Evolutionary conservation across 2,797 vertebrate genomes (phyloP).

Genomic region (Psittacula echo): DNA sequence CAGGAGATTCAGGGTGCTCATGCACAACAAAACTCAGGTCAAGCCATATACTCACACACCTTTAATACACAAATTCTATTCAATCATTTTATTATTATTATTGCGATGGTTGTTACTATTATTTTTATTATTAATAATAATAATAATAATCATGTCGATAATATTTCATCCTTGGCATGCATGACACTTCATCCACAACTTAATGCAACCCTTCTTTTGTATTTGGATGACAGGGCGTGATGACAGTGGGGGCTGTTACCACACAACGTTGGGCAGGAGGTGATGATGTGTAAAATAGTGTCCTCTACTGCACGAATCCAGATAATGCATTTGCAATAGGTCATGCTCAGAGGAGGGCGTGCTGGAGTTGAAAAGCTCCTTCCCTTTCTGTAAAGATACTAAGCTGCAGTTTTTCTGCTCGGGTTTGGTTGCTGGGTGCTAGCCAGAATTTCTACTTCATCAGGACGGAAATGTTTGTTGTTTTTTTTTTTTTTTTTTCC

Average conservation of each 20-base stretch:
- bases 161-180: background rate
- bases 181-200: background rate
- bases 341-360: background rate
- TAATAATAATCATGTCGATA: background rate
- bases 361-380: background rate
- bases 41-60: background rate
- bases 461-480: background rate
- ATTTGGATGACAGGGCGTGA: background rate
- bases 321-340: background rate
- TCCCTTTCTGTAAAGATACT: background rate
- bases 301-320: background rate
- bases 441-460: background rate
- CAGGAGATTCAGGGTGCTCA: background rate
- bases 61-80: background rate
- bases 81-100: background rate
- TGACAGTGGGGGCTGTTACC: background rate
- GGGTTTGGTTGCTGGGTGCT: background rate
- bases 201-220: background rate
- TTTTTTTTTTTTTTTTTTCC: background rate
- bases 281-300: slow-evolving; percentile 5
- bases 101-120: background rate
- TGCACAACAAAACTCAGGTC: background rate
- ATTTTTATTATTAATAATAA: background rate
- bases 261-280: background rate
- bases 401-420: background rate